Percentiles rank a stretch among this genome's conserved stretches.
These are phyloP conservation scores for Baronia brevicornis DNA, from an alignment of 2,888 invertebrate species.

Conservation along the genomic window DNA sequence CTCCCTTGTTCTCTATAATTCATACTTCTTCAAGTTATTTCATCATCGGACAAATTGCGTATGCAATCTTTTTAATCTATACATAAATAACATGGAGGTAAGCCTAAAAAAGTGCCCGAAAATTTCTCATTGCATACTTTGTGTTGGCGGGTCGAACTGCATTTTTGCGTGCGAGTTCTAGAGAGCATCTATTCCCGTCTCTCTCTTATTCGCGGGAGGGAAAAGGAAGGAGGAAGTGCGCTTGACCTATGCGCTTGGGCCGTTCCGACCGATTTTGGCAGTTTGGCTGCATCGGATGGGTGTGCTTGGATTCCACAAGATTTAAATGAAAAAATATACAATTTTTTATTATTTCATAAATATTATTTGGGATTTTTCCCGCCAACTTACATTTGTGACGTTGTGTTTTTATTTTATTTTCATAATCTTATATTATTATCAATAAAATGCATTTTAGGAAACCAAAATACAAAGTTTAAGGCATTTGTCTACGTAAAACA, in stretches of 20 bases:
- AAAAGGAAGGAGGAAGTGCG: conserved; percentile 37
- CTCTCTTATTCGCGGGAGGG: conserved; percentile 23
- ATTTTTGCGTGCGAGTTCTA: conserved; percentile 46
- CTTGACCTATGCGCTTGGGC: conserved; percentile 55
- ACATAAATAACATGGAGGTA: conserved; percentile 12
- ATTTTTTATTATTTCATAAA: no score
- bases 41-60: conserved; percentile 9
- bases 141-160: conserved; percentile 41
- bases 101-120: conserved; percentile 20
- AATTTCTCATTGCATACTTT: conserved; percentile 36
- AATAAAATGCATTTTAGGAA: neutral
- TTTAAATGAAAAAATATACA: no score
- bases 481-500: no score
- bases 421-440: no score
- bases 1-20: conserved; percentile 10
- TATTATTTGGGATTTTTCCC: no score
- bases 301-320: conserved; percentile 24
- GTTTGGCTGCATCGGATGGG: conserved; percentile 27
- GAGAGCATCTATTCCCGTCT: conserved; percentile 32
- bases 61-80: conserved; percentile 14
- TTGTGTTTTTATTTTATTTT: no score
- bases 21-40: conserved; percentile 13
- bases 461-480: conserved; percentile 7
- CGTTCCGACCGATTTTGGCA: conserved; percentile 46
- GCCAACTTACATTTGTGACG: no score